Conservation (phyloP, 1,140 invertebrate species). For the Eriosoma lanigerum region DNA sequence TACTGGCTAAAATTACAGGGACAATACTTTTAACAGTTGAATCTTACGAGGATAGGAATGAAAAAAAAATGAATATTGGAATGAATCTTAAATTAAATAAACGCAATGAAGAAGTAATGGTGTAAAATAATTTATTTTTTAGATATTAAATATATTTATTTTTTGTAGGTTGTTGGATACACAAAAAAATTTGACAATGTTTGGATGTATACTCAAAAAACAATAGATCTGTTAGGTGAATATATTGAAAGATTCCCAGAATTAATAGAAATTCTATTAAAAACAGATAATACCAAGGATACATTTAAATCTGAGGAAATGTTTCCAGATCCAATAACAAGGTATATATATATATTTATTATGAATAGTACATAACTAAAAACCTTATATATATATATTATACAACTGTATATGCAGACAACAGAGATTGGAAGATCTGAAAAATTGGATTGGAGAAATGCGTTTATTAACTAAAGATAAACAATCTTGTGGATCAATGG, state of each 20-base stretch:
- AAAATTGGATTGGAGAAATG: constrained; percentile 38
- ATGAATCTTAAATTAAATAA: constrained; percentile 90
- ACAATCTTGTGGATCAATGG: constrained; percentile 43
- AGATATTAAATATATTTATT: constrained; percentile 47
- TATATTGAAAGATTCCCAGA: constrained; percentile 75
- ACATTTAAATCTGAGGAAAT: constrained; percentile 69
- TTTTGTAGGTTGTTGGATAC: constrained; percentile 71
- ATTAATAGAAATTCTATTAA: constrained; percentile 68
- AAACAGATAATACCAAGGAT: constrained; percentile 59
- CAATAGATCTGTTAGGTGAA: constrained; percentile 68
- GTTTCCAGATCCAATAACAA: constrained; percentile 60
- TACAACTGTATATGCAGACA: not conserved
- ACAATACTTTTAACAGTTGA: constrained; percentile 67
- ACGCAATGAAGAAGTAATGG: constrained; percentile 67
- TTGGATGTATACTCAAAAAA: constrained; percentile 83
- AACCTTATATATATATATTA: not conserved
- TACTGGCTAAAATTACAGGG: constrained; percentile 83
- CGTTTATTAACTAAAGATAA: constrained; percentile 52
- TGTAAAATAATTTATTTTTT: not conserved
- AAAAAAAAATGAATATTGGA: constrained; percentile 79
- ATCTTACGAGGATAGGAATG: constrained; percentile 58
- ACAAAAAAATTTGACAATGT: constrained; percentile 68
- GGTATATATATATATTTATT: too few species aligned
- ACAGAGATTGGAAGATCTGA: constrained; percentile 18
- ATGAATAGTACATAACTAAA: too few species aligned